Base-by-base conservation (phyloP, 2,888 invertebrate species). In the Papilio protenor region DNA sequence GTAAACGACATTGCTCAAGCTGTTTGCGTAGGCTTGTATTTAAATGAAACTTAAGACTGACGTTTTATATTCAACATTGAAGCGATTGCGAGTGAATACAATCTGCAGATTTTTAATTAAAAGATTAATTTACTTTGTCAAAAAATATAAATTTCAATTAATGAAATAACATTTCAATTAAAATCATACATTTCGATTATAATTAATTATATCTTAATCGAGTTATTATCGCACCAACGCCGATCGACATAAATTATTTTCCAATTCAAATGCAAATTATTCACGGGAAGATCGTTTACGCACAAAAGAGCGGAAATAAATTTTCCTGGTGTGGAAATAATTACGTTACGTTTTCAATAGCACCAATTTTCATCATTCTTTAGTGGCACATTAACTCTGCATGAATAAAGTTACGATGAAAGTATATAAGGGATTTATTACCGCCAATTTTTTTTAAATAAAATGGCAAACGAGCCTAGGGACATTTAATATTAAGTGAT, bases 181-280 rank as follows among this genome's bases (percentile, higher is more conserved):
- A 14, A 69, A 69, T 69, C 66, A 45, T 21, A 69, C 40, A 18
- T 21, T 59, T 73, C 40, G 21, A 45, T 57, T 49, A 14, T 47
- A 59, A 71, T 76, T 59, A 49, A 72, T 76, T 72, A 72, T 16
- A 23, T 71, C 27, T 18, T 61, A 71, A 71, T 27, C 18, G 69
- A 59, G 23, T 47, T 57, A 77, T 74, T 73, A 77, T 74, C 59
- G 47, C 69, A 33, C 8, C 33, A 49, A 73, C 8, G 57, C 59
- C 49, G 27, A 69, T 70, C 33, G 74, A 69, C n/a, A 70, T 74
- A 77, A 74, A 74, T 77, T 70, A 77, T 14, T 21, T 69, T 11
- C 47, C 74, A 74, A 77, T 77, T 77, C 59, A 49, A 61, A 77
- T 77, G 73, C 74, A 74, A 77, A 73, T 77, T 77, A 70, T 27